phyloP scores from a whole-genome alignment of 2,113 vertebrate genomes.

The Cochlearius cochlearius region DNA sequence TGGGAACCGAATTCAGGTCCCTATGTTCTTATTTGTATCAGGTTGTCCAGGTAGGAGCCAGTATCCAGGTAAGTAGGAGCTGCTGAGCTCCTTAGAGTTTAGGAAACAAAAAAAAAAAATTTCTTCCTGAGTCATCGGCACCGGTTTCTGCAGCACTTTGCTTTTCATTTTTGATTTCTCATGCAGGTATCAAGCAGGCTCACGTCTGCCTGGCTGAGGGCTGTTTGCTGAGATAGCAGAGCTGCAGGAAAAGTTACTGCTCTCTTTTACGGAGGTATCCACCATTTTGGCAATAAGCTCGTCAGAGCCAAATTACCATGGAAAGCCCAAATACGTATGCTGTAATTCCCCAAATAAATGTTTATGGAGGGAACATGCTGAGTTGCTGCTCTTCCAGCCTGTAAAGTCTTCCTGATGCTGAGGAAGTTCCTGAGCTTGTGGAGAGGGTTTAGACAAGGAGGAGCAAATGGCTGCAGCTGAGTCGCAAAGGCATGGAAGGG shows the following conservation, averaged over 20 bases:
- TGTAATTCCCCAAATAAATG: constrained; percentile 4
- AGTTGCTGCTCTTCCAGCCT: neutral
- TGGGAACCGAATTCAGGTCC: neutral
- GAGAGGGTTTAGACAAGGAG: neutral
- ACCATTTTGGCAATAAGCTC: neutral
- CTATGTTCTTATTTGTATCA: neutral
- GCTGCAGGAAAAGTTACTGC: neutral
- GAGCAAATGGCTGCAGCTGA: neutral
- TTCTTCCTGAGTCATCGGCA: neutral
- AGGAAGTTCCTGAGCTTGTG: neutral
- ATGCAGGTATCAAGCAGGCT: neutral
- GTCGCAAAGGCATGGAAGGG: neutral
- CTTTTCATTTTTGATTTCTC: neutral
- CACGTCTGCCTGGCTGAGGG: neutral
- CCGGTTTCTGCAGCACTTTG: neutral
- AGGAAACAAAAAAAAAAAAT: neutral
- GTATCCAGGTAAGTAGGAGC: neutral
- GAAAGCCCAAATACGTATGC: neutral
- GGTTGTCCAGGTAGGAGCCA: neutral
- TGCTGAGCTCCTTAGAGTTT: neutral
- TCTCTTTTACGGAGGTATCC: neutral
- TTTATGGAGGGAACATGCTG: neutral
- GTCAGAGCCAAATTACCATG: neutral
- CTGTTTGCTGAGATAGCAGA: neutral
- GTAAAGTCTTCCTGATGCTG: neutral